Base-by-base conservation (phyloP, 2,888 invertebrate species). In the Podotricha telesiphe region DNA sequence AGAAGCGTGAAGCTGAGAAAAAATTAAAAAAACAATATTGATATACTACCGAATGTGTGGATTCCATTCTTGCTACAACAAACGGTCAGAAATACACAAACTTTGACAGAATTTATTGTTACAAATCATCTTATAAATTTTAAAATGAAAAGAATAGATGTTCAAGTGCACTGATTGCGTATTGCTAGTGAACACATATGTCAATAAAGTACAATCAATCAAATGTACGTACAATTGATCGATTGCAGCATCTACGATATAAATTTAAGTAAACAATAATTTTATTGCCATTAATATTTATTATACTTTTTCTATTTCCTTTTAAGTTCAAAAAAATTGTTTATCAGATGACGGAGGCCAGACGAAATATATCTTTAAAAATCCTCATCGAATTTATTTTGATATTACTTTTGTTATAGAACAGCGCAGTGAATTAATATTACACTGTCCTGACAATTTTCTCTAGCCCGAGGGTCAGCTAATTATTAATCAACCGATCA, bases 401-500 rank as follows among this genome's bases (percentile, higher is more conserved):
- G n/a, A n/a, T n/a, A n/a, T n/a, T n/a, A n/a, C n/a, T n/a, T n/a
- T n/a, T n/a, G n/a, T n/a, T n/a, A n/a, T n/a, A n/a, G n/a, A n/a
- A n/a, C n/a, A n/a, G n/a, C n/a, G n/a, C n/a, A n/a, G n/a, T n/a
- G n/a, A n/a, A n/a, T n/a, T n/a, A n/a, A n/a, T n/a, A n/a, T n/a
- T 13, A 40, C 7, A 10, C 17, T 58, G 42, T 13, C 37, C 37
- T 8, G 17, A 17, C 8, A 42, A 19, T 59, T 37, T 48, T 62
- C 15, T 62, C 48, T 19, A 8, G 13, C 28, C 13, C 15, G 19
- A 34, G 47, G 34, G 34, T 66, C 59, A 45, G 28, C 67, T 69
- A 68, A 68, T 75, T 72, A 70, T 40, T 20, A 71, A 67, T 69
- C 45, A 64, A 69, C 50, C 53, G 69, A 73, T 71, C 51, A 71